Percentiles rank a stretch among this genome's conserved stretches.
phyloP scores from a whole-genome alignment of 37 sponge, comb jelly and placozoan species.

The Chondrosia reniformis region DNA sequence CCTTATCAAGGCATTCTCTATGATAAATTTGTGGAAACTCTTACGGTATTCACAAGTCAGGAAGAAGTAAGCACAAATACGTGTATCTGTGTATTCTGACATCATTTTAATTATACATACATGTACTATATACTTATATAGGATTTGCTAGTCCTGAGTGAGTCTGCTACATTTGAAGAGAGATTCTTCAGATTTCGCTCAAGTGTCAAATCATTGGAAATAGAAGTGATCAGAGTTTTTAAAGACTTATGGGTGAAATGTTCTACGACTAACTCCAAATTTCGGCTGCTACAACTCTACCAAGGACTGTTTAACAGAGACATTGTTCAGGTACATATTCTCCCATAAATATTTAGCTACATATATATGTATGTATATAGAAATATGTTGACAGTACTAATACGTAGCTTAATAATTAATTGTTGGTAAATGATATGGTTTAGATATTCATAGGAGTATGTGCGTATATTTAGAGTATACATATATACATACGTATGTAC shows the following conservation, averaged over 20 bases:
- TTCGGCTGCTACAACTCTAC: slow-evolving; percentile 73
- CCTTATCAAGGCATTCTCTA: not conserved
- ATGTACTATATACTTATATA: not conserved
- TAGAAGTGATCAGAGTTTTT: slow-evolving; percentile 36
- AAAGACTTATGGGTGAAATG: slow-evolving; percentile 36
- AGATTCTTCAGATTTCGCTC: slow-evolving; percentile 76
- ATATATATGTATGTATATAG: not conserved
- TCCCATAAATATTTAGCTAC: not conserved
- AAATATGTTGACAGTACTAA: not conserved
- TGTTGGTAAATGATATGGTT: too few species aligned
- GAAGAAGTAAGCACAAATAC: not conserved
- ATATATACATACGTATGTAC: not conserved
- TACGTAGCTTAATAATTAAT: too few species aligned
- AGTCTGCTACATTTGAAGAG: slow-evolving; percentile 56
- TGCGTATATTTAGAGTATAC: too few species aligned
- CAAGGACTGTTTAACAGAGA: slow-evolving; percentile 69
- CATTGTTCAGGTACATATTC: slow-evolving; percentile 43
- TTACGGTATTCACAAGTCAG: not conserved
- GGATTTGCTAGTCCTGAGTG: slow-evolving; percentile 53
- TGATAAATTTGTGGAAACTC: not conserved
- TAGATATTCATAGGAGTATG: too few species aligned
- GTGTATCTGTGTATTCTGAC: not conserved
- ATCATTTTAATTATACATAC: not conserved
- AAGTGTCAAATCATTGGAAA: slow-evolving; percentile 54
- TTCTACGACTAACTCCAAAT: slow-evolving; percentile 43